Evolutionary conservation across 1,140 invertebrate species (phyloP).

Genomic region (Drosophila sturtevanti): DNA sequence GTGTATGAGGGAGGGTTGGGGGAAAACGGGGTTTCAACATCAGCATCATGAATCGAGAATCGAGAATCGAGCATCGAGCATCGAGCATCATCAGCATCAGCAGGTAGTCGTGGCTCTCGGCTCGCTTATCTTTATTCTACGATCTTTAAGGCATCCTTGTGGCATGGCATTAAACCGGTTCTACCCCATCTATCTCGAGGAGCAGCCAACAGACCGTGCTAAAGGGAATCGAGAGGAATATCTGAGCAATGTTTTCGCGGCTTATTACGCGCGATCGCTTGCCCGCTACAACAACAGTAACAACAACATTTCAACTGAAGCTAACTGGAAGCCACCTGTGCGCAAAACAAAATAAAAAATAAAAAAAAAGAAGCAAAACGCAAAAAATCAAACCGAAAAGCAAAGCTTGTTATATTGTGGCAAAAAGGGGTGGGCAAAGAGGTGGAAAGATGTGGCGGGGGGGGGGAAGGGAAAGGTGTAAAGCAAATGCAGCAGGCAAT

Average conservation of each 20-base stretch:
- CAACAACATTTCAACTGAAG: not conserved
- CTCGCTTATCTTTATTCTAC: constrained; percentile 12
- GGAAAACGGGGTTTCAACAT: no score
- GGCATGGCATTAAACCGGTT: not conserved
- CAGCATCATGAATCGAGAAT: not conserved
- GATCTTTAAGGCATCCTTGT: constrained; percentile 4
- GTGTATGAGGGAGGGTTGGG: not conserved
- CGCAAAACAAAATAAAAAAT: constrained; percentile 50
- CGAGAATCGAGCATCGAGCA: not conserved
- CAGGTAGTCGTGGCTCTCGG: constrained; percentile 7
- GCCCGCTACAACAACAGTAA: constrained; percentile 34
- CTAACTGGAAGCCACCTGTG: constrained; percentile 68
- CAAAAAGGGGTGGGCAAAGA: no score
- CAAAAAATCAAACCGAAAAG: constrained; percentile 71
- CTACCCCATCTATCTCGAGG: no score
- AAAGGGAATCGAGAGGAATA: constrained; percentile 34
- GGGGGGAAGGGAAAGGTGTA: not conserved
- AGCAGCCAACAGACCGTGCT: constrained; percentile 9
- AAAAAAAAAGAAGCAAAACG: constrained; percentile 39
- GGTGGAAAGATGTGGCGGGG: no score
- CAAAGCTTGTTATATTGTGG: constrained; percentile 66
- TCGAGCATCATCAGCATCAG: constrained; percentile 5
- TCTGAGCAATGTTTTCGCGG: constrained; percentile 78
- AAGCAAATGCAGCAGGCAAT: constrained; percentile 44
- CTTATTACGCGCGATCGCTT: constrained; percentile 76